phyloP scores from a whole-genome alignment of 2,888 invertebrate species.

The Oeneis ivallda region DNA sequence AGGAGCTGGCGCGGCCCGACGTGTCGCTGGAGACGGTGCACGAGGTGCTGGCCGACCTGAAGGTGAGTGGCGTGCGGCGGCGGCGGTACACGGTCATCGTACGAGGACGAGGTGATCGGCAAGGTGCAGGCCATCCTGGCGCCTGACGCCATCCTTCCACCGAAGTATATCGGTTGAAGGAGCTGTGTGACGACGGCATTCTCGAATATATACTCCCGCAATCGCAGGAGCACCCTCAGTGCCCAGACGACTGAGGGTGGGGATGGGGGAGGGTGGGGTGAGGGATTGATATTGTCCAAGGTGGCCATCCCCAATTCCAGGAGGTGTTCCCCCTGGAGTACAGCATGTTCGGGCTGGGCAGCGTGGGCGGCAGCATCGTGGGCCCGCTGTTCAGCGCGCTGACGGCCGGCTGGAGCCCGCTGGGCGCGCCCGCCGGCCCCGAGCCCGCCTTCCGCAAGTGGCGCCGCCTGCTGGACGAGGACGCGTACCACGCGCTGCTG shows the following conservation, averaged over 20 bases:
- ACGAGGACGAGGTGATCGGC: constrained; percentile 86
- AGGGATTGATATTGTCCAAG: too few species aligned
- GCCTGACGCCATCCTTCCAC: too few species aligned
- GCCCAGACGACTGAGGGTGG: too few species aligned
- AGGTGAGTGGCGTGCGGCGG: constrained; percentile 59
- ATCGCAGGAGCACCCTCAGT: too few species aligned
- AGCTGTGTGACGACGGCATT: too few species aligned
- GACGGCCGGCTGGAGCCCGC: constrained; percentile 89
- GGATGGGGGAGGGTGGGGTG: too few species aligned
- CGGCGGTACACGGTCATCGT: too few species aligned
- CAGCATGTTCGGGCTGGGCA: constrained; percentile 90
- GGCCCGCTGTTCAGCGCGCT: constrained; percentile 90
- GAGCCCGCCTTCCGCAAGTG: constrained; percentile 86
- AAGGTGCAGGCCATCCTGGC: constrained; percentile 85
- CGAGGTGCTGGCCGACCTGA: constrained; percentile 69
- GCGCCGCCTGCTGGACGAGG: constrained; percentile 84
- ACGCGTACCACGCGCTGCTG: constrained; percentile 90
- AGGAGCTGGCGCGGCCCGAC: constrained; percentile 75
- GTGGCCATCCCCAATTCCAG: constrained; percentile 46
- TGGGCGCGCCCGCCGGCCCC: constrained; percentile 85
- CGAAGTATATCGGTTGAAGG: too few species aligned
- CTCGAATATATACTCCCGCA: too few species aligned
- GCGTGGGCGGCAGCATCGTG: constrained; percentile 91
- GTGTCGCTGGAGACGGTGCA: constrained; percentile 62
- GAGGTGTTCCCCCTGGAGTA: constrained; percentile 83